Base-by-base conservation (phyloP, 2,113 vertebrate genomes). In the Tetrao urogallus region DNA sequence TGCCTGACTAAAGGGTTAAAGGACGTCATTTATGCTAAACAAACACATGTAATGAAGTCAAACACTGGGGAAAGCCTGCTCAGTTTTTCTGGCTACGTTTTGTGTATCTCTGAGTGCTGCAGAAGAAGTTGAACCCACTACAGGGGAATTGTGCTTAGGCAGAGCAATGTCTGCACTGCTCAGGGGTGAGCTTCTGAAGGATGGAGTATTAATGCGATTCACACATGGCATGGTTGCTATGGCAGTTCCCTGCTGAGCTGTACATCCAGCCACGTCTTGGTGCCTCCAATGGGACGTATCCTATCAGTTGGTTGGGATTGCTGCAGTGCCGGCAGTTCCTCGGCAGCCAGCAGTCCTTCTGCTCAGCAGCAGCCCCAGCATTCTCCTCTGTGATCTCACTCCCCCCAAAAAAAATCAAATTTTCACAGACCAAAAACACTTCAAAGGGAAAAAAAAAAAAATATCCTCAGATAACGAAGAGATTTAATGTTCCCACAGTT, bases 281-380 rank as follows among this genome's bases (percentile, higher is more conserved):
- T 82, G 60, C 69, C 28, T 91, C 40, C 78, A 52, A 0, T 15
- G 13, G 47, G 56, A 11, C 30, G 32, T 14, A 30, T 10, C 20
- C 57, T 72, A 43, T 0, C 0, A 58, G 82, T 28, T 19, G 71
- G 48, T 8, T 85, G n/a, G 69, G 56, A 6, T 45, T 91, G 32
- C 63, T 82, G 57, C 40, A 69, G n/a, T 58, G 73, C n/a, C 7
- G 2, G 0, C n/a, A 69, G 69, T 17, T 70, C 52, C 1, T 0
- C 22, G 0, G 0, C 43, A 65, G 13, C 54, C 19, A 0, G 0
- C 0, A 3, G 60, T 58, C 40, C 52, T 63, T 58, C 66, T 73
- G 47, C 70, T 78, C 70, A 86, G 70, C 36, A 77, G 50, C 52
- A 3, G 3, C 32, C 1, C 2, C 4, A 43, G n/a, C 1, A 0